Percentiles rank a stretch among this genome's conserved stretches.
These are phyloP conservation scores for Nycteola revayana DNA, from an alignment of 2,888 invertebrate species.

Conservation along the genomic window DNA sequence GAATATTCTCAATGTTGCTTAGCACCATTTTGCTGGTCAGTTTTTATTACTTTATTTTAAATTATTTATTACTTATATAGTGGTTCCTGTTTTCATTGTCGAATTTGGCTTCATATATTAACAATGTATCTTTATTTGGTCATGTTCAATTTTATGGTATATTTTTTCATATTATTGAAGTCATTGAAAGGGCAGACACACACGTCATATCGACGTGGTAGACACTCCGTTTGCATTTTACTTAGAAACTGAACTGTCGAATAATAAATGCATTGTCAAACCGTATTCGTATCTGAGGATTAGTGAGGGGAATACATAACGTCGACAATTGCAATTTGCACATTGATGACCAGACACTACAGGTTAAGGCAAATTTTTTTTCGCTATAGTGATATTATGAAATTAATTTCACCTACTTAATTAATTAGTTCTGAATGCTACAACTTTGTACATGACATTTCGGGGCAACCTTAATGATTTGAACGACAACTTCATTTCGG, in stretches of 20 bases:
- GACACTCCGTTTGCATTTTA: constrained; percentile 74
- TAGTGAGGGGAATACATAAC: constrained; percentile 77
- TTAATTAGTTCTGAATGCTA: no score
- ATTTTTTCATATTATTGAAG: constrained; percentile 42
- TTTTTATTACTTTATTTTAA: no score
- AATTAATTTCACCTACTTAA: no score
- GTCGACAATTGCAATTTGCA: constrained; percentile 68
- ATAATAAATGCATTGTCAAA: constrained; percentile 80
- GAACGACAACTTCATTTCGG: constrained; percentile 23
- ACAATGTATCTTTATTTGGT: constrained; percentile 23
- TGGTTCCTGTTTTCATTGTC: no score
- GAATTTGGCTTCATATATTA: background rate
- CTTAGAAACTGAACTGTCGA: constrained; percentile 78
- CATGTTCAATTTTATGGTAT: constrained; percentile 9
- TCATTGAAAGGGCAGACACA: constrained; percentile 70
- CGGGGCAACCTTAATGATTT: no score
- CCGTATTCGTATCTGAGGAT: constrained; percentile 72
- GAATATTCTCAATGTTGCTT: no score
- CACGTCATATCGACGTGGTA: constrained; percentile 61
- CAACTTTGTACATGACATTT: no score
- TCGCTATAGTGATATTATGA: no score
- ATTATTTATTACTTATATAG: constrained; percentile 13
- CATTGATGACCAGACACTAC: no score
- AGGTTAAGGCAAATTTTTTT: no score
- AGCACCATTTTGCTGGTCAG: no score